Base-by-base conservation (phyloP, 1,140 invertebrate species). In the Luehdorfia chinensis region DNA sequence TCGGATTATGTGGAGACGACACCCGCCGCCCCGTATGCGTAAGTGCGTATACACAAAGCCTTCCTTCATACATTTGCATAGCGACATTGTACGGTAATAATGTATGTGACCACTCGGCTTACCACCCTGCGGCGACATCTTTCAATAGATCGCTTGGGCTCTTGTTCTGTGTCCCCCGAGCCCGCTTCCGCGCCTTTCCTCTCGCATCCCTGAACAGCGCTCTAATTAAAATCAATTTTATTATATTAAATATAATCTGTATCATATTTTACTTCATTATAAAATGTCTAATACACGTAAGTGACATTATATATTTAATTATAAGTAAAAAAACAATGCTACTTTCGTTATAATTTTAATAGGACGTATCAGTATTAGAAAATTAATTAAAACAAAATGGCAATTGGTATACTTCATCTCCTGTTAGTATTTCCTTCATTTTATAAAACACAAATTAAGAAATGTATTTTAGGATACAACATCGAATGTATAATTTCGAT, bases 21-120 rank as follows among this genome's bases (percentile, higher is more conserved):
- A 52, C 69, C 75, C 66, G 59, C 69, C 71, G 48, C 72, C 74
- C 71, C 70, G 62, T 77, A 78, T 75, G 75, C 74, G 74, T 80
- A 80, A 83, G 76, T 80, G 75, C 75, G 76, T 80, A 76, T 66
- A 77, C 75, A 83, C 78, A 79, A 78, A 75, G 72, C 75, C 75
- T 80, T 75, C 77, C 75, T 68, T 78, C 77, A 83, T 84, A 84
- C 75, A 84, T 84, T 81, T 84, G 80, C 80, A 84, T 84, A 84
- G 77, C 75, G 74, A 84, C 77, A 80, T 75, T 77, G 71, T 84
- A 74, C 66, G 70, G 66, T 80, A 81, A 84, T 81, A 76, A 78
- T 84, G 73, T 84, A 84, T 80, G 79, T 80, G 79, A 75, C 75
- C 79, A 80, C 58, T 75, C 69, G 55, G 65, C 55, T 65, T 57